Conservation (phyloP, 2,113 vertebrate species). For the Carollia perspicillata region DNA sequence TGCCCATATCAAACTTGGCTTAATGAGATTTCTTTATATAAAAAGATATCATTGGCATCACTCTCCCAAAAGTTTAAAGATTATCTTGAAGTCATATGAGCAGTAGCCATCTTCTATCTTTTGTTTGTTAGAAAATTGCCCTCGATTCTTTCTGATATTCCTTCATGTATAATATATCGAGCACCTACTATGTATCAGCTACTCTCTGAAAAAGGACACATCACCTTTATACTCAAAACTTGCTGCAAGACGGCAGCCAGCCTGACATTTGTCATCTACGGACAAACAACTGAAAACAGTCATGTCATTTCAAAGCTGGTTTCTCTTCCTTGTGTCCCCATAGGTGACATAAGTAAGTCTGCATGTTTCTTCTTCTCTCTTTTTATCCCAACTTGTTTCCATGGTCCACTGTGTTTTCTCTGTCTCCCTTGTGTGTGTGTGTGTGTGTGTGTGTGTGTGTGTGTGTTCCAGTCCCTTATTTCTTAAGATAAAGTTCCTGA, state of each 20-base stretch:
- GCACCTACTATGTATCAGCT: background rate
- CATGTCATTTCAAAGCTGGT: background rate
- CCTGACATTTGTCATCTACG: background rate
- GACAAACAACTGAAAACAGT: background rate
- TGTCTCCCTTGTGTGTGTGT: background rate
- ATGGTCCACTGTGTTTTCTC: background rate
- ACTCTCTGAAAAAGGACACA: background rate
- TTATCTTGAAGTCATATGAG: background rate
- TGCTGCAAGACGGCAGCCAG: background rate
- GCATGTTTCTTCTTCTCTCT: background rate
- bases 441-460: too few species aligned
- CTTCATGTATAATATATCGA: slow-evolving; percentile 24
- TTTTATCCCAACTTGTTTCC: background rate
- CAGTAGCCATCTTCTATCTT: background rate
- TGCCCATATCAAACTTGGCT: background rate
- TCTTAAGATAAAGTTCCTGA: slow-evolving; percentile 20
- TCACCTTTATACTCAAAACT: background rate
- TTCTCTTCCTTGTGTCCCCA: background rate
- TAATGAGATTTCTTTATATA: slow-evolving; percentile 61
- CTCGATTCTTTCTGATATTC: background rate
- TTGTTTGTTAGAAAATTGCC: slow-evolving; percentile 16
- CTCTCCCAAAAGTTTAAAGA: slow-evolving; percentile 21
- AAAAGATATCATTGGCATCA: slow-evolving; percentile 46
- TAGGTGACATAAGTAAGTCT: background rate
- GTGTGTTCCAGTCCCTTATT: slow-evolving; percentile 39